Evolutionary conservation across 2,113 vertebrate genomes (phyloP), one percentile per base, ranked within the genome.

Genomic region (Lampris megalopsis): DNA sequence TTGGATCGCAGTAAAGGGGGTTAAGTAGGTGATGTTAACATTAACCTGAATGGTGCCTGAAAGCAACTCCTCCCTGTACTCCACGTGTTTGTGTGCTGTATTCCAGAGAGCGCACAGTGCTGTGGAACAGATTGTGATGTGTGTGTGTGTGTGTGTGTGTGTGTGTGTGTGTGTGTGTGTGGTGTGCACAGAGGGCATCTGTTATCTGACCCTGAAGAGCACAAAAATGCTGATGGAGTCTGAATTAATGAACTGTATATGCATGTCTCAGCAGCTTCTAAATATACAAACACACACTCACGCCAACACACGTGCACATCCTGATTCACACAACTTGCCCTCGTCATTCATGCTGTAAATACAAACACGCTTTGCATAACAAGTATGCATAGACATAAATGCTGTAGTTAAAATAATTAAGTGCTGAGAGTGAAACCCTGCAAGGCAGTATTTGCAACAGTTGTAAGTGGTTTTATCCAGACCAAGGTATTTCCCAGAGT

Each of bases 171-270:
- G 7, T 4, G 36, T 13, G 60, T 24, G 60, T 67, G 78, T 82
- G 45, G 71, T 52, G 70, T 63, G 85, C 61, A 13, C 74, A 79
- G 73, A 88, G 87, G 83, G 79, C 91, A 86, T 80, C 82, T 90
- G 91, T 82, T 89, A 73, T 84, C 88, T 90, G 72, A 54, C 69
- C 81, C 86, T 79, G 71, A 91, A 93, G 90, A 89, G 73, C 83
- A 87, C 68, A 84, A 81, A 89, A 85, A 75, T 78, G 91, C 87
- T 90, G 89, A 92, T 84, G 79, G 82, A 87, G 75, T 82, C 66
- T 50, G 69, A 77, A 90, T 86, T 86, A 85, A 86, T 80, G 81
- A 89, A 81, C 76, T 76, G 77, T 85, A 62, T 90, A 37, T 75
- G 56, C 47, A 35, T 68, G 63, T 85, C 86, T 79, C 77, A 81